Base-by-base conservation (phyloP, 2,113 vertebrate genomes). In the Corythoichthys haematopterus region DNA sequence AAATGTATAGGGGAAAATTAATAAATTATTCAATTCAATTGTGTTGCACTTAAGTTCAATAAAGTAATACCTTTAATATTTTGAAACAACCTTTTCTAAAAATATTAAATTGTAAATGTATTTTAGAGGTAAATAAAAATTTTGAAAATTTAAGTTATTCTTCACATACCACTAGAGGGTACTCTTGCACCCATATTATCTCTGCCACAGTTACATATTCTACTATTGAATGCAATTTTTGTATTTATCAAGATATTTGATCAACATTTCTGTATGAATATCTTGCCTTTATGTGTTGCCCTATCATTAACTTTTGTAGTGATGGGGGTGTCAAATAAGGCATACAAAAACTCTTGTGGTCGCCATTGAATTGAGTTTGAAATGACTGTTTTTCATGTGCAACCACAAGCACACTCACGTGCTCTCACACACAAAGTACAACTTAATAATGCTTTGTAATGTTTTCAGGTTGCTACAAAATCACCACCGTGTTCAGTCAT, bases 401-500 rank as follows among this genome's bases (percentile, higher is more conserved):
- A 16, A 62, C 69, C 68, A 43, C 81, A 79, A 56, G 73, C 66
- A 88, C 81, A 87, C 28, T 38, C 28, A 14, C 28, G 7, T 9
- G n/a, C 28, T 2, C 40, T 6, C n/a, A 43, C 8, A 20, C 10
- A n/a, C 47, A 14, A 4, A 16, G 4, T 20, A 20, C 4, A 6
- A 16, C 40, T 15, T 20, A 61, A 43, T 45, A 6, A 38, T 33
- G 36, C 15, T 38, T 5, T 72, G 2, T 55, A 0, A 4, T 40
- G 3, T 56, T 1, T 33, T 71, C 72, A 92, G 91, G 91, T 59
- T 92, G 91, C 78, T 92, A 92, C 65, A 91, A 92, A 75, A 92
- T 92, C 84, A 92, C 91, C 69, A 91, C 91, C 6, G 91, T 92
- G 71, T 92, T 92, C 82, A 91, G 91, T 65, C 90, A 91, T 11